A percentile compares a stretch with the other conserved stretches of the same genome.
Evolutionary conservation across 2,113 vertebrate genomes (phyloP).

Genomic region (Puntigrus tetrazona): DNA sequence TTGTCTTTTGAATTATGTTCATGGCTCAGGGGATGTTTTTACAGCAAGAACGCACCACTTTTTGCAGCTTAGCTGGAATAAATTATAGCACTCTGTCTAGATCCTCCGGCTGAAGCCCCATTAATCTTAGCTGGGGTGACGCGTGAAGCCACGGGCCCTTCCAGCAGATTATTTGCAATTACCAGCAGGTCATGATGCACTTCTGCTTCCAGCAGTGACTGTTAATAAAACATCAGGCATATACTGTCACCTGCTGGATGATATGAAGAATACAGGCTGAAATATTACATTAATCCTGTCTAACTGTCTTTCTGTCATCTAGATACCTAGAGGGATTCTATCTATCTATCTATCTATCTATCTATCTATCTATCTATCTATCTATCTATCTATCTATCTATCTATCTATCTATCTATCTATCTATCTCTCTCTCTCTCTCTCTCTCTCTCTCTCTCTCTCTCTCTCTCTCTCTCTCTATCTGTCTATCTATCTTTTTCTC

Average conservation of each 20-base stretch:
- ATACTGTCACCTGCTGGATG: conserved; percentile 1
- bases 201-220: neutral
- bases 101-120: conserved; percentile 29
- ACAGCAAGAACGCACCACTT: neutral
- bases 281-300: neutral
- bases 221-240: neutral
- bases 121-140: conserved; percentile 37
- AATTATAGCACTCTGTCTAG: conserved; percentile 41
- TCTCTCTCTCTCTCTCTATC: neutral
- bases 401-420: neutral
- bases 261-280: neutral
- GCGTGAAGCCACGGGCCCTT: conserved; percentile 26
- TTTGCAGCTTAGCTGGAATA: conserved; percentile 35
- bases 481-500: neutral
- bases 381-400: neutral
- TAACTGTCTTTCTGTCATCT: too few species aligned
- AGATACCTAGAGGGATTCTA: too few species aligned
- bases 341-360: neutral
- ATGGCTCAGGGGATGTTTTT: conserved; percentile 14
- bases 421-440: neutral
- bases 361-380: neutral
- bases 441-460: neutral
- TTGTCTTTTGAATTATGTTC: conserved; percentile 5
- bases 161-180: conserved; percentile 49
- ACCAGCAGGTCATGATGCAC: conserved; percentile 3